Evolutionary conservation across 2,113 vertebrate genomes (phyloP), one percentile per base, ranked within the genome.

Genomic region (Istiophorus platypterus): DNA sequence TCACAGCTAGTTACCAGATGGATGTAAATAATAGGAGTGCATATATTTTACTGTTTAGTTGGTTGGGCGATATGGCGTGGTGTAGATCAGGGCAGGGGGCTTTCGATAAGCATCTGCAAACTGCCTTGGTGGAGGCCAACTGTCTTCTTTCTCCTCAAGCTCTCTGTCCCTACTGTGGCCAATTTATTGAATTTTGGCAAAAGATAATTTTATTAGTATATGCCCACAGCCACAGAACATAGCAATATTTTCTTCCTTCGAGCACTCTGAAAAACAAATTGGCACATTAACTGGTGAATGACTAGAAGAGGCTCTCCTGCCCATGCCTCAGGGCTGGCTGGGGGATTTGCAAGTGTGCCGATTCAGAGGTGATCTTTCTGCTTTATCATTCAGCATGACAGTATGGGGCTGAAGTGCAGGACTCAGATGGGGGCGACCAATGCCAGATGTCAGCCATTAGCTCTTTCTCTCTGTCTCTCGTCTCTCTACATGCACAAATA

Each of bases 201-300:
- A 97, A 96, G 92, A 96, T 93, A 95, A 95, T 97, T 99, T 98
- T 97, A 97, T 98, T 97, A 96, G 96, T 95, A 95, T 97, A 97
- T 96, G 96, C 96, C 95, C 94, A 94, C 88, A 95, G 96, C 96
- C 94, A 87, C 64, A 78, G 93, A 72, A 82, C 93, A 92, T 91
- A 81, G 95, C 94, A 90, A 96, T 98, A 97, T 96, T 97, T 97
- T 97, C 87, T 97, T 82, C 95, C 96, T 96, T 85, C 66, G 89
- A 97, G 95, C 94, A 73, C 76, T 78, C 93, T 92, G 62, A 89
- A 96, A 96, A 95, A 93, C 93, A 96, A 96, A 95, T 95, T 92
- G 96, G 95, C 96, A 93, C 88, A 96, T 96, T 96, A 96, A 95
- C 82, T 76, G 89, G 95, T 56, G 92, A 95, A 92, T 90, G 95